These are phyloP conservation scores for Idaea dimidiata DNA, from an alignment of 2,888 invertebrate species.

Conservation along the genomic window DNA sequence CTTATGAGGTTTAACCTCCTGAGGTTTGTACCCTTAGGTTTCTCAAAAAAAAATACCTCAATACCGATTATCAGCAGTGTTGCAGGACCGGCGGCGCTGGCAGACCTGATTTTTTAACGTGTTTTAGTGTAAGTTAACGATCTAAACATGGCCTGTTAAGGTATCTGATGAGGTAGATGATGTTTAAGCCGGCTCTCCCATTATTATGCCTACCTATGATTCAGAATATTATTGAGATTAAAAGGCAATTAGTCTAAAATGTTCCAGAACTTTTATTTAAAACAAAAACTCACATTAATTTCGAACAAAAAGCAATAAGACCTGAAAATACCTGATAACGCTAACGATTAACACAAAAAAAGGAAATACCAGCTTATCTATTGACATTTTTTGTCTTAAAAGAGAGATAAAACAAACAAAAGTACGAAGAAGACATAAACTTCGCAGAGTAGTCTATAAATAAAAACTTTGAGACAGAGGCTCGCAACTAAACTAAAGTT, in stretches of 20 bases:
- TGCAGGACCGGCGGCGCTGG: too few species aligned
- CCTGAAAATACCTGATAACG: not conserved
- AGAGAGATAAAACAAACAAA: conserved; percentile 21
- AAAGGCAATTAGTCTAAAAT: not conserved
- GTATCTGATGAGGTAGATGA: too few species aligned
- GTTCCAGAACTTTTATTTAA: not conserved
- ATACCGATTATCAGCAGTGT: too few species aligned
- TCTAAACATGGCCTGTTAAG: too few species aligned
- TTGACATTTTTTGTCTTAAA: conserved; percentile 7
- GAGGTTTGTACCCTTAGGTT: too few species aligned
- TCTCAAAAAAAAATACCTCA: too few species aligned
- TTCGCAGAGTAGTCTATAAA: conserved; percentile 22
- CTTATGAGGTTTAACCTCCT: too few species aligned
- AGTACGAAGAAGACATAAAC: conserved; percentile 23
- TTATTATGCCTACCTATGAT: too few species aligned
- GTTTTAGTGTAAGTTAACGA: too few species aligned
- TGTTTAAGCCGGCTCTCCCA: too few species aligned
- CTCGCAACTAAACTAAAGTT: conserved; percentile 22
- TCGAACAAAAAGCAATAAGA: not conserved
- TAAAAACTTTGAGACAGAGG: conserved; percentile 25
- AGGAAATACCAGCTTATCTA: not conserved
- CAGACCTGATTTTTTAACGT: too few species aligned
- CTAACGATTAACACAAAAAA: not conserved
- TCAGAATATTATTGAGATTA: not conserved
- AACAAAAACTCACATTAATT: not conserved